Conservation (phyloP, 2,113 vertebrate genomes). For the Apteryx owenii region DNA sequence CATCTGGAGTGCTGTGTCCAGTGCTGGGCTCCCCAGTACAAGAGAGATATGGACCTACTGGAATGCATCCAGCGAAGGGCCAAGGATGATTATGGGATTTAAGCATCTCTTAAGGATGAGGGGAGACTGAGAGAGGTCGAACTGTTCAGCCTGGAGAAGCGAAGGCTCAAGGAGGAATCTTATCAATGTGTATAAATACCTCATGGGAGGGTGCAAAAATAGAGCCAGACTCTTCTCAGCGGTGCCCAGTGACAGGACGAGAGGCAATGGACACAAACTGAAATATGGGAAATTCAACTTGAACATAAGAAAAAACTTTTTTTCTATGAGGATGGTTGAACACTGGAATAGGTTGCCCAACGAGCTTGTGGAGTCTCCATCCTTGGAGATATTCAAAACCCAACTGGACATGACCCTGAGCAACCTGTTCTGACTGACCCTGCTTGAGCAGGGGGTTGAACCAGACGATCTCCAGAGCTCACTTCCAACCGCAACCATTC, state of each 20-base stretch:
- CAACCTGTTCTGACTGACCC: neutral
- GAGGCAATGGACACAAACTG: neutral
- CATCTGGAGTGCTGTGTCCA: neutral
- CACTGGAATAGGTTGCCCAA: neutral
- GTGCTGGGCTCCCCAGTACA: neutral
- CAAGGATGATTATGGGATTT: neutral
- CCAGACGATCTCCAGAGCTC: neutral
- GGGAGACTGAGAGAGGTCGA: neutral
- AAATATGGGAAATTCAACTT: neutral
- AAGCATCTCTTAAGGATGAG: neutral
- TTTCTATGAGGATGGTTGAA: neutral
- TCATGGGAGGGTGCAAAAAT: neutral
- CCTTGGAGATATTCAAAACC: neutral
- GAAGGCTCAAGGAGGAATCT: neutral
- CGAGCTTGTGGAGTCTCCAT: neutral
- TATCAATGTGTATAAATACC: neutral
- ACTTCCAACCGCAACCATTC: neutral
- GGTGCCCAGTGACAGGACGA: neutral
- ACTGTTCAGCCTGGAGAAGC: neutral
- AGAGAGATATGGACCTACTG: neutral
- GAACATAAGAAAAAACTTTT: neutral
- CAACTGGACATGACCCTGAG: rapidly evolving
- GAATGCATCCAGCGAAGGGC: too few species aligned
- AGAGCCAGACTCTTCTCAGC: neutral
- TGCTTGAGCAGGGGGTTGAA: neutral